These are phyloP conservation scores for Lophotis ruficrista DNA, from an alignment of 2,113 vertebrate species.

Conservation along the genomic window DNA sequence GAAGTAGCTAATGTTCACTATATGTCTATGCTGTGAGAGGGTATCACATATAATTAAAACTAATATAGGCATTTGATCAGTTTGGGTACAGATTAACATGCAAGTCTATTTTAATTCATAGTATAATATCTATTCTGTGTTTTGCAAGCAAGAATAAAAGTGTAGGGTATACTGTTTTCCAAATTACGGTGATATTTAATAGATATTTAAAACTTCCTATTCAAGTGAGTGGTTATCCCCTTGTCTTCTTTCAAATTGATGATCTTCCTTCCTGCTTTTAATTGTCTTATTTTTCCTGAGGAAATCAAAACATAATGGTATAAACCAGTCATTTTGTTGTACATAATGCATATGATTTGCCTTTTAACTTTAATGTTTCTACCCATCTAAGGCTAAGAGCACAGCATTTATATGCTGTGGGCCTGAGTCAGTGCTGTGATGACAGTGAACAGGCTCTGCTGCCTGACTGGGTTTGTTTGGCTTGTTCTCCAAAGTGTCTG, in stretches of 20 bases:
- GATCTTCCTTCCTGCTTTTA: constrained; percentile 44
- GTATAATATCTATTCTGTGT: neutral
- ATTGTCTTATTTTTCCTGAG: constrained; percentile 39
- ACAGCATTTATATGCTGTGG: neutral
- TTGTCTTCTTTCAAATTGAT: constrained; percentile 28
- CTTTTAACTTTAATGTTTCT: neutral
- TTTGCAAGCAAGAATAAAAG: neutral
- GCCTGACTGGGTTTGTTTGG: neutral
- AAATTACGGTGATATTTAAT: neutral
- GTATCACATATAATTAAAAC: neutral
- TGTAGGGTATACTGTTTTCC: neutral
- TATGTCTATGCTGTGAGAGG: rapidly evolving
- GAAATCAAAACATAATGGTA: constrained; percentile 38
- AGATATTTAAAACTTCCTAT: constrained; percentile 41
- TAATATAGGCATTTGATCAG: neutral
- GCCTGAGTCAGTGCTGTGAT: neutral
- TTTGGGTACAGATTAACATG: neutral
- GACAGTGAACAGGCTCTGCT: neutral
- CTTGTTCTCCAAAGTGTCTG: neutral
- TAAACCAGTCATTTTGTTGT: neutral
- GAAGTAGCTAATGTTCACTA: neutral
- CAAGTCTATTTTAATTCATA: neutral
- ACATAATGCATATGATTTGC: neutral
- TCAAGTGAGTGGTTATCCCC: constrained; percentile 13
- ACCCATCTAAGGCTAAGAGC: neutral